Evolutionary conservation across 2,888 invertebrate genomes (phyloP).

Genomic region (Drosophila nr. perissopoda): DNA sequence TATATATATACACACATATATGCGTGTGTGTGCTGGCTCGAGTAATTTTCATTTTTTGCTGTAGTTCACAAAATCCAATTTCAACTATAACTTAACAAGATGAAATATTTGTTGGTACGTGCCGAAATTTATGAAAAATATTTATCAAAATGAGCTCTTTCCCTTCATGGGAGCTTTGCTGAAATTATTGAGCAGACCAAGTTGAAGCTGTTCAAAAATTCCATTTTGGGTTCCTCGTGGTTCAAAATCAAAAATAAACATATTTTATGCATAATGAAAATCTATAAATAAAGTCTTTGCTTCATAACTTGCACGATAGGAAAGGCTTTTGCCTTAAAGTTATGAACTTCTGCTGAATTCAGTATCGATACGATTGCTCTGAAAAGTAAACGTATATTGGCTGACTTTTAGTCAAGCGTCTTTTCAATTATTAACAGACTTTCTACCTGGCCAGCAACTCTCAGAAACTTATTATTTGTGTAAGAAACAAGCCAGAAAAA

Average conservation of each 20-base stretch:
- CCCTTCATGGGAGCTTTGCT: slow-evolving; percentile 33
- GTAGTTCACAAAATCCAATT: slow-evolving; percentile 35
- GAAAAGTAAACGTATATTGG: not conserved
- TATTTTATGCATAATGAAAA: not conserved
- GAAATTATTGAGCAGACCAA: slow-evolving; percentile 31
- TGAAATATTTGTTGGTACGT: slow-evolving; percentile 47
- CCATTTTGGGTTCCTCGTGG: not conserved
- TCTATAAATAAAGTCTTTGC: not conserved
- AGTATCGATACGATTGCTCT: not conserved
- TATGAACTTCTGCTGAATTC: not conserved
- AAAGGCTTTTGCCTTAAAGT: not conserved
- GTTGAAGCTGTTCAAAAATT: not conserved
- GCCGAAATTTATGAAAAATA: slow-evolving; percentile 47
- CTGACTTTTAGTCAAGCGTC: too few species aligned
- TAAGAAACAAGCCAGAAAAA: slow-evolving; percentile 1
- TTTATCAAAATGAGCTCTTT: slow-evolving; percentile 18
- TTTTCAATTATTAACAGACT: not conserved
- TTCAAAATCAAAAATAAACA: not conserved
- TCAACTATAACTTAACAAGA: slow-evolving; percentile 42
- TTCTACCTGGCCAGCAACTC: too few species aligned
- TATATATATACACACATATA: slow-evolving; percentile 3
- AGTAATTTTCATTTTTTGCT: slow-evolving; percentile 34
- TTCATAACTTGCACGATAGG: not conserved
- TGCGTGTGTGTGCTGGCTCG: slow-evolving; percentile 1
- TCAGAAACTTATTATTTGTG: not conserved